Base-by-base conservation (phyloP, 2,888 invertebrate species). In the Saturnia japonica region DNA sequence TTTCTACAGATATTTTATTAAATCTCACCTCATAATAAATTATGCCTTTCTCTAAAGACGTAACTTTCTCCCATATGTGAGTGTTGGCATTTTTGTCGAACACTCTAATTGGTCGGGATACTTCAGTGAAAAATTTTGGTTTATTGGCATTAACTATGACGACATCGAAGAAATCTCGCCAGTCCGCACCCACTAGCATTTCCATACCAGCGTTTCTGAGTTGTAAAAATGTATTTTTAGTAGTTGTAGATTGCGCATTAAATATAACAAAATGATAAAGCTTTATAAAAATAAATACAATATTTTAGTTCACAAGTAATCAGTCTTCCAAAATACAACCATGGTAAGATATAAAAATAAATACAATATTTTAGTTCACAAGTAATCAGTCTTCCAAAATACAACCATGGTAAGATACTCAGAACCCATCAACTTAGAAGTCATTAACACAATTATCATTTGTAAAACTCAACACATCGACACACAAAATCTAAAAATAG, bases 131-230 rank as follows among this genome's bases (percentile, higher is more conserved):
- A 93, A 99, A 99, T 82, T 96, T 96, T 0, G 99, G 99, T 87
- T 99, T 99, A 80, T 98, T 96, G 1, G 99, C 99, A 85, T 97
- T 97, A 1, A 98, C 98, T 72, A 99, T 97, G 60, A 99, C 96
- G 28, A 99, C 97, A 89, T 99, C 98, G 90, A 99, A 99, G 83
- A 96, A 96, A 0, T 97, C 96, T 71, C 96, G 95, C 99, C 99
- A 99, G 76, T 98, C 96, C 8, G 94, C 85, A 0, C 99, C 99
- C 1, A 98, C 96, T 78, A 99, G 93, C 88, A 97, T 96, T 73
- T 95, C 96, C 98, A 99, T 98, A 0, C 99, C 99, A 73, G 96
- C 96, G 87, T 99, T 96, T 51, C 99, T 99, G 89, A 40, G 19
- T 7, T 3, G 16, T 19, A 40, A 64, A 64, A 64, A 57, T 25